These are phyloP conservation scores for Dreissena polymorpha DNA, from an alignment of 1,140 invertebrate genomes.

Conservation along the genomic window DNA sequence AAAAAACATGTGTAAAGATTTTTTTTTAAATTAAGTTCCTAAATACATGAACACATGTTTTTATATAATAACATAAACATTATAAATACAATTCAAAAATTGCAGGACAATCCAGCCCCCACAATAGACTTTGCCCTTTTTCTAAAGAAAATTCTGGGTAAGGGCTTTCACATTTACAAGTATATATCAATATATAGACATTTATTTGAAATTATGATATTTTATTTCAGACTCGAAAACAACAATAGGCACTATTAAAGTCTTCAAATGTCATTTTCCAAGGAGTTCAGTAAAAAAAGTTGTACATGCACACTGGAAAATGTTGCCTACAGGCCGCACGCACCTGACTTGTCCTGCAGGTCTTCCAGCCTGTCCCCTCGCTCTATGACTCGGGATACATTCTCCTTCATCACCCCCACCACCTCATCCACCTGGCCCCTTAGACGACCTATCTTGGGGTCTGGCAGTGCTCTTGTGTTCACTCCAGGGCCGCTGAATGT, in stretches of 20 bases:
- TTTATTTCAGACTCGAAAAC: not conserved
- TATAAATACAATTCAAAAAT: too few species aligned
- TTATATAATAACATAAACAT: too few species aligned
- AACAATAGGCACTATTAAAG: not conserved
- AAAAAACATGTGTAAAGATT: too few species aligned
- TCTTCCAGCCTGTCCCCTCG: conserved; percentile 82
- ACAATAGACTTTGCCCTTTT: too few species aligned
- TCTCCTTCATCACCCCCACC: conserved; percentile 82
- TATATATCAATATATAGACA: not conserved
- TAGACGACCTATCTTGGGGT: conserved; percentile 65
- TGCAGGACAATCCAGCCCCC: too few species aligned
- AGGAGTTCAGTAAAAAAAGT: not conserved
- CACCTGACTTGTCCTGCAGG: conserved; percentile 81
- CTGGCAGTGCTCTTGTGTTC: conserved; percentile 55
- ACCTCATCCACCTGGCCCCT: conserved; percentile 83
- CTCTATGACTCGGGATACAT: conserved; percentile 82
- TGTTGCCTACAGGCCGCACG: not conserved
- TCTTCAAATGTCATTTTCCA: not conserved
- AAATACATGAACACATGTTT: too few species aligned
- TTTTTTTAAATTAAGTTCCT: too few species aligned
- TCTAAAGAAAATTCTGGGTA: too few species aligned
- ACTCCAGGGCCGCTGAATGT: conserved; percentile 66
- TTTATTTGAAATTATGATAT: not conserved
- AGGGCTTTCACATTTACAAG: not conserved
- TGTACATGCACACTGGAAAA: not conserved